Evolutionary conservation across 2,888 invertebrate genomes (phyloP), one percentile per base, ranked within the genome.

Genomic region (Apamea crenata): DNA sequence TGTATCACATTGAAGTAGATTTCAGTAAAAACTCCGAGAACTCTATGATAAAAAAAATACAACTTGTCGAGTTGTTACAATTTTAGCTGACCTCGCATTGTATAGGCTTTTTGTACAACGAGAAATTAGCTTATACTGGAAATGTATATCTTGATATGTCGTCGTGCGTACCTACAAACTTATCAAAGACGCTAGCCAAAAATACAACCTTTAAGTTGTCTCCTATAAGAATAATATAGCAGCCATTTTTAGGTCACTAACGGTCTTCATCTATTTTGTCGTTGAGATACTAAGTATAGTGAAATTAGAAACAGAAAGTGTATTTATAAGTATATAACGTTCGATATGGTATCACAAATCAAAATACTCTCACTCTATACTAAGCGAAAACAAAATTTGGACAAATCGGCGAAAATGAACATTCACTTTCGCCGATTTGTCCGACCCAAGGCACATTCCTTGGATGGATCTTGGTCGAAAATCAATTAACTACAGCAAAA

Each of bases 181-280:
- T 59, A 66, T 40, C 53, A 69, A n/a, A 7, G 29, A 40, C 53
- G 25, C 44, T 32, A 40, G 6, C 16, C 47, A n/a, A 36, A 56
- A 32, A 21, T 59, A 69, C 2, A 69, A 59, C 12, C 36, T 29
- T 61, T 18, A 40, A 10, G 2, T 36, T 14, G 8, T 10, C 21
- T 68, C 1, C 29, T 40, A 29, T 3, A 66, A 65, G 29, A 7
- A 63, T 16, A 71, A 14, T n/a, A 67, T 44, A 16, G 14, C 21
- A 6, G 12, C 1, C 18, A 2, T 66, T 78, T 83, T 76, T 53
- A 36, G 67, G 65, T 78, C 67, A 78, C 70, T 76, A 71, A 74
- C 16, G 36, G 6, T 63, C 44, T 71, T 63, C 50, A 36, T 74
- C n/a, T 50, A 76, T 44, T 53, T 36, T 40, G n/a, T 40, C 29